phyloP scores from a whole-genome alignment of 2,797 vertebrate genomes.

The Typhlichthys eigenmanni region DNA sequence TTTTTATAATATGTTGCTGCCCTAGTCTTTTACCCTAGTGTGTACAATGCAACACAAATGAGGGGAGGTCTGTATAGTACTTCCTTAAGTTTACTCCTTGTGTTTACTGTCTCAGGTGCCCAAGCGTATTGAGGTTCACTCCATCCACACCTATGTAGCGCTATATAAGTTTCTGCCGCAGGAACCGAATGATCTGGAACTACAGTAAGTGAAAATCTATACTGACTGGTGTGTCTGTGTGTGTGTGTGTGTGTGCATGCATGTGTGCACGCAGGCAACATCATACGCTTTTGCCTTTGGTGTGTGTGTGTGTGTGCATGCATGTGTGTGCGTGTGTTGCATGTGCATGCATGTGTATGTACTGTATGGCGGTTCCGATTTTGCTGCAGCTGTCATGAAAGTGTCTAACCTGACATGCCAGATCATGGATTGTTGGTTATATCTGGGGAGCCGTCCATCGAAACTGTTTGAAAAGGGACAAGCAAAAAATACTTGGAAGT shows the following conservation, averaged over 20 bases:
- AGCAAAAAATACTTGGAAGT: too few relatives aligned
- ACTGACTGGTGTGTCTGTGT: conserved; percentile 7
- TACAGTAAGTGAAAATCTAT: conserved; percentile 81
- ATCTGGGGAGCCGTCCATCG: too few relatives aligned
- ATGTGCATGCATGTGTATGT: not conserved
- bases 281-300: not conserved
- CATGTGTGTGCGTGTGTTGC: conserved; percentile 17
- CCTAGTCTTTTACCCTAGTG: too few relatives aligned
- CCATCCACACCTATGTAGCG: conserved; percentile 90
- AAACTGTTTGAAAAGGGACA: too few relatives aligned
- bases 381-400: conserved; percentile 33
- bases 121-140: conserved; percentile 80
- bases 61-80: too few relatives aligned
- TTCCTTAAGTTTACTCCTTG: not conserved
- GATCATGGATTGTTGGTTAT: conserved; percentile 49
- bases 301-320: conserved; percentile 7
- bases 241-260: conserved; percentile 10
- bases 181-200: conserved; percentile 88
- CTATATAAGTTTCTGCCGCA: conserved; percentile 92
- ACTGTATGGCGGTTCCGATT: too few relatives aligned
- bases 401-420: conserved; percentile 36
- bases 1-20: too few relatives aligned
- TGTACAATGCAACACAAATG: too few relatives aligned
- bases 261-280: not conserved
- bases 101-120: conserved; percentile 62